Evolutionary conservation across 2,113 vertebrate genomes (phyloP).

Genomic region (Piaya cayana): DNA sequence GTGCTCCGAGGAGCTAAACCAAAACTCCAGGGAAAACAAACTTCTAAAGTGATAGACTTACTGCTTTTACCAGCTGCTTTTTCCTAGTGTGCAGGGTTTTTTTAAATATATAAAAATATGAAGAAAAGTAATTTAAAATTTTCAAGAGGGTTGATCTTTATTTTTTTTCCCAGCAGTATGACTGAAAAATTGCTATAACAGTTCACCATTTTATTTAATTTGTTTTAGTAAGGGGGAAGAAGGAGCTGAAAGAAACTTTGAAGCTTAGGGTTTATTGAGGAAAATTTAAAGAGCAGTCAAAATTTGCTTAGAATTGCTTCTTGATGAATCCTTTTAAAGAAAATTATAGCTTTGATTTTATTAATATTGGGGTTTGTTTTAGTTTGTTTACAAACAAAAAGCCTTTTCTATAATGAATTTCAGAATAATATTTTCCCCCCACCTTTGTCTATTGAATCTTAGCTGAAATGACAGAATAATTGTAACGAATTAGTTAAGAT

Average conservation of each 20-base stretch:
- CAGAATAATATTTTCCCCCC: background rate
- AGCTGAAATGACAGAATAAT: conserved; percentile 4
- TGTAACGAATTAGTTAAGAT: conserved; percentile 4
- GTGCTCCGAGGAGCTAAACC: background rate
- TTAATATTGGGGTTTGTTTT: background rate
- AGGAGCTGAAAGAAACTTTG: background rate
- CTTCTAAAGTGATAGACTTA: background rate
- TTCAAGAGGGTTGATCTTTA: background rate
- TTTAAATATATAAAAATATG: background rate
- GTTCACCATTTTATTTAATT: background rate
- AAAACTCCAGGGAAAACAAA: background rate
- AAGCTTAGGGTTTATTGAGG: background rate
- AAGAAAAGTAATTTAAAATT: background rate
- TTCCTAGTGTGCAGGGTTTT: accelerated
- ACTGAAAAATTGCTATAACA: background rate
- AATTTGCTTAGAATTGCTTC: background rate
- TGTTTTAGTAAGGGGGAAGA: background rate
- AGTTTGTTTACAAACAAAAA: background rate
- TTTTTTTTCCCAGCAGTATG: background rate
- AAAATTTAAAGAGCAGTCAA: background rate
- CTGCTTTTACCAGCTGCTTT: background rate
- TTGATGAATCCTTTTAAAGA: background rate
- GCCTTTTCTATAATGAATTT: background rate
- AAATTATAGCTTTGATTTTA: background rate
- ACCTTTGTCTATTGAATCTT: background rate